These are phyloP conservation scores for Anabas testudineus DNA, from an alignment of 2,797 vertebrate genomes.

Conservation along the genomic window DNA sequence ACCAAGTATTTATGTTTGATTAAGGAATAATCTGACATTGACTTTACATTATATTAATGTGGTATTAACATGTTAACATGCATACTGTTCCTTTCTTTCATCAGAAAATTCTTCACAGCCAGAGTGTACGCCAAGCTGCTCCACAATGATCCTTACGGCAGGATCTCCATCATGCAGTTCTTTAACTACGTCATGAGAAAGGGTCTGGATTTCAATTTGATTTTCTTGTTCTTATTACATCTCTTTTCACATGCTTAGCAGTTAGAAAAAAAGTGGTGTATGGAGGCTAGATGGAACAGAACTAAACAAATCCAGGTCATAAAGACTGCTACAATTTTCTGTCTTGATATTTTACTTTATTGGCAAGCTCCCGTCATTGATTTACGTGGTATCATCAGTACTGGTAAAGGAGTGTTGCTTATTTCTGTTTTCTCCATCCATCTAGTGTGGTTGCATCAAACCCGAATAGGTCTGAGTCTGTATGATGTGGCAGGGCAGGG, in stretches of 20 bases:
- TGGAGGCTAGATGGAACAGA: neutral
- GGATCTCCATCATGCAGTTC: conserved; percentile 99
- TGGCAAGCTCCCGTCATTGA: neutral
- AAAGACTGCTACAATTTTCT: neutral
- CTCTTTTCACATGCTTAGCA: neutral
- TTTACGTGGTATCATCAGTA: neutral
- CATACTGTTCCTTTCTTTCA: conserved; percentile 20
- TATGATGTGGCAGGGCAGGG: conserved; percentile 98
- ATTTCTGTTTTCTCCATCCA: conserved; percentile 12
- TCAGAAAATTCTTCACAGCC: conserved; percentile 95
- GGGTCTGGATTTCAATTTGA: conserved; percentile 80
- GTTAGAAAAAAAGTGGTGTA: neutral
- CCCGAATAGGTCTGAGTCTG: conserved; percentile 96
- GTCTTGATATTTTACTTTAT: neutral
- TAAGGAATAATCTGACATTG: neutral
- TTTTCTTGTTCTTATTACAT: neutral
- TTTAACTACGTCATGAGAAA: conserved; percentile 99
- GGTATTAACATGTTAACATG: neutral
- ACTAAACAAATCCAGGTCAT: neutral
- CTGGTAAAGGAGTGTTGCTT: neutral
- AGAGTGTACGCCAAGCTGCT: conserved; percentile 96
- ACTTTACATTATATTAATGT: conserved; percentile 4
- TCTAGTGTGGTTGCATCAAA: conserved; percentile 98
- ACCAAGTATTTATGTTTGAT: neutral
- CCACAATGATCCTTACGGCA: conserved; percentile 93